Conservation (phyloP, 2,797 vertebrate genomes). For the Tachyglossus aculeatus region DNA sequence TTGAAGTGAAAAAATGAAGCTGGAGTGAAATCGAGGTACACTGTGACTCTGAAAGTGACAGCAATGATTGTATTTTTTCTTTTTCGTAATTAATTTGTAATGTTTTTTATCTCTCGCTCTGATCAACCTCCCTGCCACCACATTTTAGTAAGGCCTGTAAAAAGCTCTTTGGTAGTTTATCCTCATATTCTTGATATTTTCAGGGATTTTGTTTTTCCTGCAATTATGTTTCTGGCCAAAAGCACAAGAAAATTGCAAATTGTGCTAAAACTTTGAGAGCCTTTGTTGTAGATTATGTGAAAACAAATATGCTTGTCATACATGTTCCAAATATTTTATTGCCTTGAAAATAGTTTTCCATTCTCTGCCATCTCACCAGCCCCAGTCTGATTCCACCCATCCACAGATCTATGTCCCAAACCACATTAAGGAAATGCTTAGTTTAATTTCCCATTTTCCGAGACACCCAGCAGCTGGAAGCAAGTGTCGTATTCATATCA, state of each 20-base stretch:
- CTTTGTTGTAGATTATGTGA: neutral
- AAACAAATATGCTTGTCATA: neutral
- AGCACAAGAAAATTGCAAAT: slow-evolving; percentile 9
- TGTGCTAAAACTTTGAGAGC: slow-evolving; percentile 1
- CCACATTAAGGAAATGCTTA: neutral
- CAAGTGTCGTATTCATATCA: neutral
- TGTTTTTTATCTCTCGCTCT: neutral
- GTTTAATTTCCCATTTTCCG: neutral
- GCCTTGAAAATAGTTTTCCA: neutral
- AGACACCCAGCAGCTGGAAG: neutral
- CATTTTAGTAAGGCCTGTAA: neutral
- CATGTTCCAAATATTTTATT: neutral
- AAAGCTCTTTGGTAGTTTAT: neutral
- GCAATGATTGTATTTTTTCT: neutral
- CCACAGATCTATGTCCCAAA: neutral
- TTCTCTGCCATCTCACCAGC: neutral
- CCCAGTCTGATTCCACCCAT: neutral
- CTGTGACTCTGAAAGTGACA: neutral
- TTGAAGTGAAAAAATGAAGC: no score
- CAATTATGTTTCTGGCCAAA: neutral
- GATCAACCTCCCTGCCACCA: neutral
- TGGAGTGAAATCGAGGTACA: no score
- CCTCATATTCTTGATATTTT: neutral
- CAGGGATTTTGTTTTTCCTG: neutral
- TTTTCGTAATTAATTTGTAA: neutral